Evolutionary conservation across 2,113 vertebrate genomes (phyloP).

Genomic region (Heteronetta atricapilla): DNA sequence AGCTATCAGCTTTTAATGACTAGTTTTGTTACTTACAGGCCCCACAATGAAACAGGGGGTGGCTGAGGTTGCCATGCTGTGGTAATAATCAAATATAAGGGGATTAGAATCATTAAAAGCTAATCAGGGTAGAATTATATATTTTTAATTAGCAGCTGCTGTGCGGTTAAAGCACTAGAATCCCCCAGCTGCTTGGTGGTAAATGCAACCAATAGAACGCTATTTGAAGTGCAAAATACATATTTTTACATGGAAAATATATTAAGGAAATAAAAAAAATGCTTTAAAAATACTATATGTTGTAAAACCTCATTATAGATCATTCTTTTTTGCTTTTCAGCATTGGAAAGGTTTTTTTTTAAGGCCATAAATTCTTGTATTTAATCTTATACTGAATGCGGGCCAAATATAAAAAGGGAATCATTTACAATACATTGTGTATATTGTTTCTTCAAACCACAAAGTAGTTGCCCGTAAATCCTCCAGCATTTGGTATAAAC

Average conservation of each 20-base stretch:
- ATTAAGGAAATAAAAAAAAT: background rate
- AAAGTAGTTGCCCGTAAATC: slow-evolving; percentile 26
- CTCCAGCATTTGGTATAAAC: slow-evolving; percentile 37
- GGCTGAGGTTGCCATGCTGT: slow-evolving; percentile 3
- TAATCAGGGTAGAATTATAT: slow-evolving; percentile 58
- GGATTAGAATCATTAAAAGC: slow-evolving; percentile 57
- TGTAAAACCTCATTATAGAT: background rate
- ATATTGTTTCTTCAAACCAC: slow-evolving; percentile 48
- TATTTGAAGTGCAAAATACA: slow-evolving; percentile 18
- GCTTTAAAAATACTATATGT: background rate
- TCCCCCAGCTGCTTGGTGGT: slow-evolving; percentile 56
- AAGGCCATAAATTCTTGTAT: background rate
- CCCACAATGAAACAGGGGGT: slow-evolving; percentile 21
- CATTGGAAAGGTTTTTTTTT: background rate
- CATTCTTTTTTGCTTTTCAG: background rate
- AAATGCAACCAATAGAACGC: slow-evolving; percentile 35
- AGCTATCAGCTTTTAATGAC: slow-evolving; percentile 9
- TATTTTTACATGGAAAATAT: background rate
- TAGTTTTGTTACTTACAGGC: background rate
- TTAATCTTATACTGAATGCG: background rate
- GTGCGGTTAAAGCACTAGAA: slow-evolving; percentile 31
- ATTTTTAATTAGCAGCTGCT: slow-evolving; percentile 69
- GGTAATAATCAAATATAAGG: slow-evolving; percentile 57
- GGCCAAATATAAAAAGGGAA: slow-evolving; percentile 26
- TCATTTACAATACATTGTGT: background rate